These are phyloP conservation scores for Epinotia bilunana DNA, from an alignment of 2,888 invertebrate species.

Conservation along the genomic window DNA sequence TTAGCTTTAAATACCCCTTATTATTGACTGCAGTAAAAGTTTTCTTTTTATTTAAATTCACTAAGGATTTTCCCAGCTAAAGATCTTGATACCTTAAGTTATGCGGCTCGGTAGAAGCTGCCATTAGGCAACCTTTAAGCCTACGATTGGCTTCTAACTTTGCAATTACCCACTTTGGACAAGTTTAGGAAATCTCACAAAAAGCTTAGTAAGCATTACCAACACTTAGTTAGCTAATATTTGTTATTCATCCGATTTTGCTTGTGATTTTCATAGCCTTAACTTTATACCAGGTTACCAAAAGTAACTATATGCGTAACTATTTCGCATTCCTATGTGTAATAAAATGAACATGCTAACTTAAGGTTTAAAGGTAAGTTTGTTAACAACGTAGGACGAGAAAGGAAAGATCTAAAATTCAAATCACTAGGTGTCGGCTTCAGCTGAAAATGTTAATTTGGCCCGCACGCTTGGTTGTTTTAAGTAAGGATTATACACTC, in stretches of 20 bases:
- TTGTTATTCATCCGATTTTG: neutral
- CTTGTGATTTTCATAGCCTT: neutral
- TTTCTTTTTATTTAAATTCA: neutral
- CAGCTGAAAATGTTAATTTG: conserved; percentile 25
- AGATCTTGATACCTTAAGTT: neutral
- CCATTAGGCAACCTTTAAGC: neutral
- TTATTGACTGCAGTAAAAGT: neutral
- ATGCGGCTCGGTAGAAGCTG: neutral
- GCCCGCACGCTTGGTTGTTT: conserved; percentile 2
- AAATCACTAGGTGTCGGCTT: conserved; percentile 9
- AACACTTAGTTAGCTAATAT: neutral
- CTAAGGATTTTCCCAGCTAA: neutral
- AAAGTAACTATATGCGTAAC: neutral
- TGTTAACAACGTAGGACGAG: neutral
- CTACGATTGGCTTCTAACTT: neutral
- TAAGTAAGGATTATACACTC: conserved; percentile 21
- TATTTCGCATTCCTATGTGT: neutral
- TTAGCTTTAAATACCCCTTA: neutral
- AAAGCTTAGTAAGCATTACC: neutral
- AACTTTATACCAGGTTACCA: neutral
- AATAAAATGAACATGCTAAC: no score
- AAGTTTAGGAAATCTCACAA: neutral
- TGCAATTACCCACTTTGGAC: neutral
- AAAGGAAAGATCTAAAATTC: conserved; percentile 21
- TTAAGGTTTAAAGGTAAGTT: neutral